Evolutionary conservation across 2,113 vertebrate species (phyloP).

Genomic region (Nycticorax nycticorax): DNA sequence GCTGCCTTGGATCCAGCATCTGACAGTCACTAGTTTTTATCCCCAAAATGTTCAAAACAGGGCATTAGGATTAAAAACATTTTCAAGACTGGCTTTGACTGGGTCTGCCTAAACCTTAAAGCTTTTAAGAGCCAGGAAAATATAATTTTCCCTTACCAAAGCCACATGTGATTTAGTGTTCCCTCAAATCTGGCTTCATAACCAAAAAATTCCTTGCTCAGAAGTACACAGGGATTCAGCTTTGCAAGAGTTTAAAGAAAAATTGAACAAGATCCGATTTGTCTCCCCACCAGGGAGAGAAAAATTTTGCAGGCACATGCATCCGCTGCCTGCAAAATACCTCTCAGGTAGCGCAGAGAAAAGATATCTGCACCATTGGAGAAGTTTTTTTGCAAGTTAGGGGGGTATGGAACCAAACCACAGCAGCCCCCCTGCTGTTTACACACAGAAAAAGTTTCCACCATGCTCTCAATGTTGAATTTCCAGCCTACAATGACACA

Average conservation of each 20-base stretch:
- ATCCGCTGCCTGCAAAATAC: background rate
- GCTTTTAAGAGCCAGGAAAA: background rate
- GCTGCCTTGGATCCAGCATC: background rate
- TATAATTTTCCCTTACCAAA: background rate
- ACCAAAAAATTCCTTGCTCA: background rate
- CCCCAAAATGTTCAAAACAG: rapidly evolving
- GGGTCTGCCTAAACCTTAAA: background rate
- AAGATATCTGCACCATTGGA: rapidly evolving
- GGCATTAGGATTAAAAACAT: rapidly evolving
- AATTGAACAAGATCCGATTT: background rate
- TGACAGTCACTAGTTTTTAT: background rate
- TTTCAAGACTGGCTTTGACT: background rate
- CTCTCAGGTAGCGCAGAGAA: rapidly evolving
- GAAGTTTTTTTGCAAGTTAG: background rate
- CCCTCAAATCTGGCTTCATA: background rate
- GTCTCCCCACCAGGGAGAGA: background rate
- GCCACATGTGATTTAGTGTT: conserved; percentile 1
- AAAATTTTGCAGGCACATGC: background rate
- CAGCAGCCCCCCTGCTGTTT: rapidly evolving
- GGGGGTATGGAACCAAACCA: rapidly evolving
- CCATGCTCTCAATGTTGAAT: rapidly evolving
- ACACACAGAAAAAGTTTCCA: background rate
- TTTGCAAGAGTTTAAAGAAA: background rate
- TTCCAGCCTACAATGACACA: background rate
- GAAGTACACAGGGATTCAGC: background rate